Evolutionary conservation across 2,888 invertebrate species (phyloP), one percentile per base, ranked within the genome.

Genomic region (Pachymerium ferrugineum): DNA sequence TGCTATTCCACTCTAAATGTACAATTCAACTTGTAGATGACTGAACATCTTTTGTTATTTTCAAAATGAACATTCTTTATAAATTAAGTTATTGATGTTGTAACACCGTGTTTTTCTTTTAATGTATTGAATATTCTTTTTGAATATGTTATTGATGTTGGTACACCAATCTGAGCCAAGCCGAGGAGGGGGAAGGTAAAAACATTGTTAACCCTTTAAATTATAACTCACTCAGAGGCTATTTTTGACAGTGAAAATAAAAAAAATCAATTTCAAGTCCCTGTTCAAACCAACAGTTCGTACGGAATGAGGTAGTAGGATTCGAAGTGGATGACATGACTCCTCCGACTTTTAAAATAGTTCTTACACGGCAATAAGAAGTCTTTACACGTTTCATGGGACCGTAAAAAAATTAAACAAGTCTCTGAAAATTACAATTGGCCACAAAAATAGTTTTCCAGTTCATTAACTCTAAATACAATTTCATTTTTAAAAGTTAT

Each of bases 221-320:
- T 62, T 25, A n/a, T n/a, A 62, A 62, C 62, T 62, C 28, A 25
- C 62, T 62, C 62, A 62, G 62, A 62, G 62, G 62, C 28, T 62
- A 28, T n/a, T 28, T 25, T 28, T 28, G 8, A 25, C 28, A 28
- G 14, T 10, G 10, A 22, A 54, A 10, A 62, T 14, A 25, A 62
- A 62, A 62, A 25, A 28, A 62, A 47, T 19, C 3, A 19, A 16
- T n/a, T n/a, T n/a, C 3, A 47, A 62, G 47, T 62, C 62, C 62
- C 62, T 6, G 22, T 62, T 62, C 62, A 62, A 28, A 22, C 62
- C 62, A 62, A 62, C 62, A 62, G n/a, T 28, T 62, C 62, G 28
- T 62, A 62, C 62, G 62, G 62, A 62, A 62, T 62, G 62, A 62
- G 62, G 62, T 62, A 62, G 62, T n/a, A n/a, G n/a, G n/a, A 62